Conservation (phyloP, 2,797 vertebrate species). For the Trichosurus vulpecula region DNA sequence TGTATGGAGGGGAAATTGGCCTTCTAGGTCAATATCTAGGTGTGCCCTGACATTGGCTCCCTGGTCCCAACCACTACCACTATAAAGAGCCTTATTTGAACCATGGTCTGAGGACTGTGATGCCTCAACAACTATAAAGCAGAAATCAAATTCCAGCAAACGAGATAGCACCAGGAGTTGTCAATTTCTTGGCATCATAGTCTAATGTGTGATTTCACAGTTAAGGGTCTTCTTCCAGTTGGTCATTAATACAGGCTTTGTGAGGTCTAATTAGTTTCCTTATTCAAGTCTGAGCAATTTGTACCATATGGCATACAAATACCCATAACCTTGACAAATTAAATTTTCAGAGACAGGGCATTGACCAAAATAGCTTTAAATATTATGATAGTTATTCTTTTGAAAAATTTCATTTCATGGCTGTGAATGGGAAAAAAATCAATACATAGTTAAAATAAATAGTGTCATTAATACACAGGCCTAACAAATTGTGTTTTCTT, state of each 20-base stretch:
- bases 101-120: neutral
- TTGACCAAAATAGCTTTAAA: constrained; percentile 27
- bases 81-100: neutral
- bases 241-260: constrained; percentile 24
- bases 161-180: neutral
- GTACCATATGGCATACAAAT: constrained; percentile 23
- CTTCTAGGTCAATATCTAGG: neutral
- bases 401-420: constrained; percentile 39
- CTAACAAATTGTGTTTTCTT: constrained; percentile 58
- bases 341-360: constrained; percentile 23
- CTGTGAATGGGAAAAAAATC: constrained; percentile 42
- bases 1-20: neutral
- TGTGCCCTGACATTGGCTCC: neutral
- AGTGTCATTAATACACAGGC: constrained; percentile 47
- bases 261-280: constrained; percentile 42
- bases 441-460: constrained; percentile 48
- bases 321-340: constrained; percentile 33
- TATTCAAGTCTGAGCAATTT: constrained; percentile 43
- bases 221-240: neutral
- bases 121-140: neutral
- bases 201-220: constrained; percentile 33
- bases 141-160: constrained; percentile 3
- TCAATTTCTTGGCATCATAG: constrained; percentile 35
- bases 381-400: constrained; percentile 13
- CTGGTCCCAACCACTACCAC: neutral